A percentile compares a stretch with the other conserved stretches of the same genome.
Evolutionary conservation across 2,113 vertebrate species (phyloP).

Genomic region (human): DNA sequence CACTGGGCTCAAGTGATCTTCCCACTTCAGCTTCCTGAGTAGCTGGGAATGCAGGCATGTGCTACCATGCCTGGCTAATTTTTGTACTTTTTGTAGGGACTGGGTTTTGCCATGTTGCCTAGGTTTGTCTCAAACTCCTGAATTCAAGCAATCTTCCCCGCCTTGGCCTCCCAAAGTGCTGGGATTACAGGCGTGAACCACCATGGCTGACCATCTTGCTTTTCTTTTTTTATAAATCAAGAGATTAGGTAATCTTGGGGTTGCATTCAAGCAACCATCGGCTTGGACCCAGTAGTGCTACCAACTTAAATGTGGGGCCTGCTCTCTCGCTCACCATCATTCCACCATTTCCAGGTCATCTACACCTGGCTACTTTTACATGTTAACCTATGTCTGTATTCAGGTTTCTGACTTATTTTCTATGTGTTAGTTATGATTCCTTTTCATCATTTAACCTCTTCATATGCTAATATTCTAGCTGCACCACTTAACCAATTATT

Average conservation of each 20-base stretch:
- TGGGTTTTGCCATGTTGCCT: too few species aligned
- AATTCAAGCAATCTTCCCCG: too few species aligned
- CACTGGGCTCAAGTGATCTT: too few species aligned
- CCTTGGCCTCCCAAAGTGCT: too few species aligned
- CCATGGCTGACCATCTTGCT: too few species aligned
- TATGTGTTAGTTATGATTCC: not conserved
- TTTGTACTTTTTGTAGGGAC: too few species aligned
- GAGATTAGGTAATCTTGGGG: not conserved
- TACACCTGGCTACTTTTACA: not conserved
- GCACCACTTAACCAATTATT: not conserved
- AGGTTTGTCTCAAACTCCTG: too few species aligned
- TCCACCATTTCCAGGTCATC: not conserved
- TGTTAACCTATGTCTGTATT: not conserved
- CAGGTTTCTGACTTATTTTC: not conserved
- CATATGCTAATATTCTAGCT: not conserved
- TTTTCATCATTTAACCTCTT: not conserved
- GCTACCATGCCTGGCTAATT: too few species aligned
- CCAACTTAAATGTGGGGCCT: accelerated
- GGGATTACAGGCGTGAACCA: too few species aligned
- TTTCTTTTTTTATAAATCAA: not conserved
- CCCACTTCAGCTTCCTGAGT: too few species aligned
- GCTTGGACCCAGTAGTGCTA: accelerated
- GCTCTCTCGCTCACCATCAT: accelerated
- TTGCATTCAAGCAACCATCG: not conserved
- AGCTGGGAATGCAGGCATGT: too few species aligned